These are phyloP conservation scores for Epizoanthus illoricatus DNA, from an alignment of 92 coral and sea anemone genomes.

Conservation along the genomic window DNA sequence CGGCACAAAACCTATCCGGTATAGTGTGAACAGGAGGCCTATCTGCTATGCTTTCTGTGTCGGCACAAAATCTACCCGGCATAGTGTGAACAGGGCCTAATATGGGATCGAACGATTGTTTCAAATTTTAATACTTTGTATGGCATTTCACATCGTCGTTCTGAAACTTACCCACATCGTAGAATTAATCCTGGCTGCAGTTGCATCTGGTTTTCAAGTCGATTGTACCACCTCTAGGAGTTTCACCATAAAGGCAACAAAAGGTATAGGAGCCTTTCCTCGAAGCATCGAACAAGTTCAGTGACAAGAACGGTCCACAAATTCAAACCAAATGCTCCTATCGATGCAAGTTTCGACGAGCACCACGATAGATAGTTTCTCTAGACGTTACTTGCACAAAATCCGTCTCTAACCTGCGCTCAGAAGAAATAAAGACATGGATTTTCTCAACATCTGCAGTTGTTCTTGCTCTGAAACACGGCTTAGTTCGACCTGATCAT, in stretches of 20 bases:
- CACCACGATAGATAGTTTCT: not conserved
- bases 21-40: too few relatives aligned
- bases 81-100: too few relatives aligned
- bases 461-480: too few relatives aligned
- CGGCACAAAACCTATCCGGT: too few relatives aligned
- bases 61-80: too few relatives aligned
- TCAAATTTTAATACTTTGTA: constrained; percentile 7
- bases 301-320: constrained; percentile 2
- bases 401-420: not conserved
- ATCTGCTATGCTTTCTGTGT: too few relatives aligned
- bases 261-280: not conserved
- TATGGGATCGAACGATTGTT: not conserved
- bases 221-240: not conserved
- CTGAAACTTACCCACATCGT: constrained; percentile 3
- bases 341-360: constrained; percentile 2
- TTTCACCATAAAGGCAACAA: not conserved
- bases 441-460: too few relatives aligned
- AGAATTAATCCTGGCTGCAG: not conserved
- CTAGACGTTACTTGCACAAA: constrained; percentile 6
- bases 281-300: not conserved
- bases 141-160: not conserved
- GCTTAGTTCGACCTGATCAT: too few relatives aligned
- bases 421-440: constrained; percentile 3
- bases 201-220: not conserved
- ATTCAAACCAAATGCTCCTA: not conserved